These are phyloP conservation scores for Sturnira hondurensis DNA, from an alignment of 2,113 vertebrate species.

Conservation along the genomic window DNA sequence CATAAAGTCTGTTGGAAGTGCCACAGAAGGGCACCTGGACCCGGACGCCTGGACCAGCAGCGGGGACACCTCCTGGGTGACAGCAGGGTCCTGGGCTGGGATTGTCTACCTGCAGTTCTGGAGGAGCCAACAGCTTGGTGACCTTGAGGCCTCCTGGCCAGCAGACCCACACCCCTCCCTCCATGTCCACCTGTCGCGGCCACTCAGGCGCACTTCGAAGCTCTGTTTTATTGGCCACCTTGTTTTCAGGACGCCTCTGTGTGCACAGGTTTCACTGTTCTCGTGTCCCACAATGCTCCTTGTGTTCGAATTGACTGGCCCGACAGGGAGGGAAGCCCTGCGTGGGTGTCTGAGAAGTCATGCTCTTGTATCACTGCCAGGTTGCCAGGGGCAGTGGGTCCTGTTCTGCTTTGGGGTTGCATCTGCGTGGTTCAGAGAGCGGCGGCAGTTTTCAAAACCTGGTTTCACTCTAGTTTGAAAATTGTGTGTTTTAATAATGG, in stretches of 20 bases:
- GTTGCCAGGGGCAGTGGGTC: not conserved
- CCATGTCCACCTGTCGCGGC: not conserved
- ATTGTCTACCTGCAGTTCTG: not conserved
- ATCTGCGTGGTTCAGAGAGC: not conserved
- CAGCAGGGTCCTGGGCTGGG: not conserved
- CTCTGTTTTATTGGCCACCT: not conserved
- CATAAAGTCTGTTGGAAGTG: not conserved
- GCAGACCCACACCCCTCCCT: not conserved
- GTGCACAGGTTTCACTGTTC: not conserved
- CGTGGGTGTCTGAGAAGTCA: not conserved
- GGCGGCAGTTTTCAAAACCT: not conserved
- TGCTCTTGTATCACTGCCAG: not conserved
- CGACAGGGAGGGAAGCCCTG: not conserved
- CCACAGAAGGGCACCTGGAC: not conserved
- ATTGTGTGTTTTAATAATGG: not conserved
- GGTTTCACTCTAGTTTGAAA: not conserved
- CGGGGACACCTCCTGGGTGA: not conserved
- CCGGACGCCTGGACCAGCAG: rapidly evolving
- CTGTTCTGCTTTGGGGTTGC: not conserved
- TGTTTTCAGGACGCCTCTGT: not conserved
- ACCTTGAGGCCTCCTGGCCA: not conserved
- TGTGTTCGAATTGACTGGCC: not conserved
- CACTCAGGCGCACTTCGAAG: not conserved
- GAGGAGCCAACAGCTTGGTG: not conserved
- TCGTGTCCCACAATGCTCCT: not conserved